Percentiles rank a stretch among this genome's conserved stretches.
phyloP scores from a whole-genome alignment of 1,140 invertebrate species.

The Asbolus verrucosus region DNA sequence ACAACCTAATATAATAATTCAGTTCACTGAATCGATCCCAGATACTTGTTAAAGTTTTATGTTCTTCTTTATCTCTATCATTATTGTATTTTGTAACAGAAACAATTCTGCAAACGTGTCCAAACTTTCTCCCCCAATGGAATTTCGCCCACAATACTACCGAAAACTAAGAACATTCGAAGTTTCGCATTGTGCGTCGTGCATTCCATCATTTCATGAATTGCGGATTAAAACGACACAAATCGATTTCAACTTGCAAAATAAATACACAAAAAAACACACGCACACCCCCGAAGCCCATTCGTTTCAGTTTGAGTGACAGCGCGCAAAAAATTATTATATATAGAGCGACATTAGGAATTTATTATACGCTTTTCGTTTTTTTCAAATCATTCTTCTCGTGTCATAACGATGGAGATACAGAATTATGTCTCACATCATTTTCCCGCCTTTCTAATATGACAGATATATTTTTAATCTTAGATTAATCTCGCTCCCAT shows the following conservation, averaged over 20 bases:
- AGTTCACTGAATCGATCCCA: conserved; percentile 47
- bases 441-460: conserved; percentile 8
- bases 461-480: conserved; percentile 38
- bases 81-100: conserved; percentile 51
- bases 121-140: conserved; percentile 46
- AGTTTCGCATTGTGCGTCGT: conserved; percentile 24
- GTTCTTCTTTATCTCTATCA: conserved; percentile 50
- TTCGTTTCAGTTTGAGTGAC: conserved; percentile 26
- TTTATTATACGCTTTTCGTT: conserved; percentile 12
- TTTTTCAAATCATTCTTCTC: conserved; percentile 36
- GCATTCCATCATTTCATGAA: neutral
- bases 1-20: conserved; percentile 48
- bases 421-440: conserved; percentile 28
- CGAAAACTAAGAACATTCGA: conserved; percentile 37
- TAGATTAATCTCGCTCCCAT: conserved; percentile 20
- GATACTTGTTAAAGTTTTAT: conserved; percentile 48
- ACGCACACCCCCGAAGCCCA: conserved; percentile 1
- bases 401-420: conserved; percentile 13
- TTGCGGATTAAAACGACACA: conserved; percentile 3
- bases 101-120: conserved; percentile 47
- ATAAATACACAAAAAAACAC: conserved; percentile 15
- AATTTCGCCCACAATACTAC: conserved; percentile 44
- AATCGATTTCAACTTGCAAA: too few species aligned
- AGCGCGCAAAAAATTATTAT: conserved; percentile 33
- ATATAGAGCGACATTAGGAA: conserved; percentile 23